Evolutionary conservation across 1,140 invertebrate species (phyloP).

Genomic region (Sesamia nonagrioides): DNA sequence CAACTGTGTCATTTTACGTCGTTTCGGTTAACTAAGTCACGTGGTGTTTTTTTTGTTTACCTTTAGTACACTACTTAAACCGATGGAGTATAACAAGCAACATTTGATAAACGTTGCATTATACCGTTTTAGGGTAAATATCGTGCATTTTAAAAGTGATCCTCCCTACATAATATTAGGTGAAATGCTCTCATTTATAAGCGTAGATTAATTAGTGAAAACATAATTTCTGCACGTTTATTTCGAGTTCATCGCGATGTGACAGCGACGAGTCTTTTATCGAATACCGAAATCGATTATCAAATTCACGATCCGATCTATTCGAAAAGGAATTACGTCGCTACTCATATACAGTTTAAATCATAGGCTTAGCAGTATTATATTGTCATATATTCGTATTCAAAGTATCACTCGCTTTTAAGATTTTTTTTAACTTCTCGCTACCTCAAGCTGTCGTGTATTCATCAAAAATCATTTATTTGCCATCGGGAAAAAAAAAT

Average conservation of each 20-base stretch:
- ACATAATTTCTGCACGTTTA: slow-evolving; percentile 27
- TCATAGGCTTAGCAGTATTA: slow-evolving; percentile 83
- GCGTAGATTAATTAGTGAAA: slow-evolving; percentile 64
- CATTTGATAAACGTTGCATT: background rate
- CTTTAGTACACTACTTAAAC: background rate
- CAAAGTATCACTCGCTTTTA: slow-evolving; percentile 63
- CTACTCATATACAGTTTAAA: slow-evolving; percentile 43
- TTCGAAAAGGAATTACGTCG: slow-evolving; percentile 22
- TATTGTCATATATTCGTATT: slow-evolving; percentile 65
- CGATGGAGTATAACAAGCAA: no score
- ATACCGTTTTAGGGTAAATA: slow-evolving; percentile 7
- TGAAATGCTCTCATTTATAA: slow-evolving; percentile 70
- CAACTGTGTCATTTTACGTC: no score
- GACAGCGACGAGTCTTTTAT: slow-evolving; percentile 41
- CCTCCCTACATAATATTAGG: slow-evolving; percentile 54
- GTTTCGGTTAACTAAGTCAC: no score
- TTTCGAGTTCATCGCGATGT: background rate
- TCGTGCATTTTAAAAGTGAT: slow-evolving; percentile 43
- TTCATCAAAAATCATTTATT: slow-evolving; percentile 52
- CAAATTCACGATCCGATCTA: slow-evolving; percentile 2
- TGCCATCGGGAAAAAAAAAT: background rate
- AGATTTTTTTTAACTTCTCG: slow-evolving; percentile 70
- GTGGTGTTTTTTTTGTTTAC: no score
- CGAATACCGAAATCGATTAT: background rate
- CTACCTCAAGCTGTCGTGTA: slow-evolving; percentile 81